Evolutionary conservation across 2,888 invertebrate genomes (phyloP), one percentile per base, ranked within the genome.

Genomic region (Tuta absoluta): DNA sequence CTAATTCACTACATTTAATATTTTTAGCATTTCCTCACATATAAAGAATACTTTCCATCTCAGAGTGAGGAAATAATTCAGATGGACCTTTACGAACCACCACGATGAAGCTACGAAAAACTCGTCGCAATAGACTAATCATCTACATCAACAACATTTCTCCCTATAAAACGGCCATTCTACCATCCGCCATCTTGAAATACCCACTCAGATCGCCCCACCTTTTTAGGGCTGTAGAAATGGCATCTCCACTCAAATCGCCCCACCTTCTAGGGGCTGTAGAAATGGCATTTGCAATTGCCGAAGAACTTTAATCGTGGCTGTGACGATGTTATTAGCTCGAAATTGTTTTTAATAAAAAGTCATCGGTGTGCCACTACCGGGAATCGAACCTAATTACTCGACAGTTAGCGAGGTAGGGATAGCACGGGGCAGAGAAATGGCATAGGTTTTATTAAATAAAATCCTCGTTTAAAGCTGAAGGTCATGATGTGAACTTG

Each of bases 351-450:
- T 24, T 1, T 10, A 28, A 33, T 56, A 61, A 61, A 61, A 61
- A 61, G 38, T n/a, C n/a, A 23, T 49, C 48, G 48, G 65, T 37
- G 62, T 23, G 66, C 64, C 64, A 64, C 67, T 85, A 85, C 82
- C 70, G 75, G 76, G 86, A 86, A 85, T 78, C 80, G 85, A 83
- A 84, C 78, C 82, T 85, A 87, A 87, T 87, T 87, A 86, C 84
- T 78, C 76, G 72, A 77, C 81, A 79, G 83, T 81, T 82, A 81
- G 75, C 23, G 23, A 21, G 28, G 56, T 56, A 56, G 5, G 14
- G 56, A 28, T 5, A 56, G 56, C 49, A 49, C 49, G 19, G 56
- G 14, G 12, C 8, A 51, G 21, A 21, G 2, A 19, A 48, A 10
- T 51, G 2, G 23, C 12, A 23, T 41, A 14, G 2, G 1, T 8